A percentile compares a stretch with the other conserved stretches of the same genome.
Conservation (phyloP, 2,797 vertebrate genomes). For the Acanthiza pusilla region DNA sequence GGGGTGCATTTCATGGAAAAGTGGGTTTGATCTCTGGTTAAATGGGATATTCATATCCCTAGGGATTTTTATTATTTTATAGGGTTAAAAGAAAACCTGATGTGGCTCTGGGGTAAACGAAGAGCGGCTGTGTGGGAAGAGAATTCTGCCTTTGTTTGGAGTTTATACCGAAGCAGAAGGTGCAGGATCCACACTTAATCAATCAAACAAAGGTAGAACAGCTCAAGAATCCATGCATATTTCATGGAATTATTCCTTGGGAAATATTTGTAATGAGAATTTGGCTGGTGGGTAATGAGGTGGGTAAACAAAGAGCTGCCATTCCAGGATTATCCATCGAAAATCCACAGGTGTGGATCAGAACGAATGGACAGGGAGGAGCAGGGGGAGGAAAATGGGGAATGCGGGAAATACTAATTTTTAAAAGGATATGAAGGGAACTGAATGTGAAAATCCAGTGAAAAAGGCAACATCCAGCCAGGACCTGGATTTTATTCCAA, state of each 20-base stretch:
- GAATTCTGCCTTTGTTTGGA: background rate
- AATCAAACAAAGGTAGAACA: background rate
- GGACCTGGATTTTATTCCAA: background rate
- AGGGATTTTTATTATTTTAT: background rate
- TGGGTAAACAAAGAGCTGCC: background rate
- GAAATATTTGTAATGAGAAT: background rate
- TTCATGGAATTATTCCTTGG: background rate
- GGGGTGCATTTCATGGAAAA: background rate
- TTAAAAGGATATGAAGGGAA: background rate
- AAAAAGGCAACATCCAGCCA: background rate
- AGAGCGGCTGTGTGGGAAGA: background rate
- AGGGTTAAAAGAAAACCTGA: background rate
- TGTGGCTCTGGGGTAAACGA: background rate
- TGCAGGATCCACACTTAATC: background rate
- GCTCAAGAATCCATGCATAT: background rate
- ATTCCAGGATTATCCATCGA: background rate
- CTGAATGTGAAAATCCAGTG: background rate
- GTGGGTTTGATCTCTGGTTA: background rate
- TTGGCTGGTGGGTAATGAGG: background rate
- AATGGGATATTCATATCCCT: background rate
- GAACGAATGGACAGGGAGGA: background rate
- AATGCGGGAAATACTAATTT: background rate
- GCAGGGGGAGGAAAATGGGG: background rate
- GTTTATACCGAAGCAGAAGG: background rate
- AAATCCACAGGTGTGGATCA: background rate